phyloP scores from a whole-genome alignment of 1,140 invertebrate genomes.

The Reticulitermes speratus region DNA sequence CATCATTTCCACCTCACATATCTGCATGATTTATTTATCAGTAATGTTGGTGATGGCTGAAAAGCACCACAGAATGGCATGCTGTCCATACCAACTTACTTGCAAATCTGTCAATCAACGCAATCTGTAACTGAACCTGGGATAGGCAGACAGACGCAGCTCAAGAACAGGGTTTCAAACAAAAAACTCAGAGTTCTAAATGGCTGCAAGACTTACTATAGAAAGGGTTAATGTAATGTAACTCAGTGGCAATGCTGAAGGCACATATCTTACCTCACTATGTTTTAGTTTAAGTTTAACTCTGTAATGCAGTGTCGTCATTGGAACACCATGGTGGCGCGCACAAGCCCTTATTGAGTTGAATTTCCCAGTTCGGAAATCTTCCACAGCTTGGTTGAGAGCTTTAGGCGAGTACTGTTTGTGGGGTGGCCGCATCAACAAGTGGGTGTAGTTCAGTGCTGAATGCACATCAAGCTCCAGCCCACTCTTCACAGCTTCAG shows the following conservation, averaged over 20 bases:
- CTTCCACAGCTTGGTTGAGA: constrained; percentile 37
- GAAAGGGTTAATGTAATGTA: too few species aligned
- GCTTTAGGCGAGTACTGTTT: constrained; percentile 37
- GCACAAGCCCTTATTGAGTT: constrained; percentile 39
- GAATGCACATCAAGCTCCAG: background rate
- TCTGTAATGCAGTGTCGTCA: constrained; percentile 39
- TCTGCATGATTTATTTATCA: too few species aligned
- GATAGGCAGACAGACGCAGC: too few species aligned
- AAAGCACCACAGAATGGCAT: too few species aligned
- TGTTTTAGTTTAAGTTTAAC: constrained; percentile 33
- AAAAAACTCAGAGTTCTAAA: too few species aligned
- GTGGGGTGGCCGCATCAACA: background rate
- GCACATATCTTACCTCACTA: constrained; percentile 22
- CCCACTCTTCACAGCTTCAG: constrained; percentile 4
- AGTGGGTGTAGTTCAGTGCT: background rate
- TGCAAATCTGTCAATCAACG: too few species aligned
- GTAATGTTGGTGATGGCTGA: too few species aligned
- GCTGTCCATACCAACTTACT: too few species aligned
- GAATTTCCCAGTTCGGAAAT: constrained; percentile 37
- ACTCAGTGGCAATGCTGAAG: background rate
- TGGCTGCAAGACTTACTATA: too few species aligned
- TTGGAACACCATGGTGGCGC: constrained; percentile 38
- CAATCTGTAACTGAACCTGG: too few species aligned
- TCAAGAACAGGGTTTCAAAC: too few species aligned
- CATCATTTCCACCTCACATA: too few species aligned